phyloP scores from a whole-genome alignment of 2,113 vertebrate genomes.

The Scortum barcoo region DNA sequence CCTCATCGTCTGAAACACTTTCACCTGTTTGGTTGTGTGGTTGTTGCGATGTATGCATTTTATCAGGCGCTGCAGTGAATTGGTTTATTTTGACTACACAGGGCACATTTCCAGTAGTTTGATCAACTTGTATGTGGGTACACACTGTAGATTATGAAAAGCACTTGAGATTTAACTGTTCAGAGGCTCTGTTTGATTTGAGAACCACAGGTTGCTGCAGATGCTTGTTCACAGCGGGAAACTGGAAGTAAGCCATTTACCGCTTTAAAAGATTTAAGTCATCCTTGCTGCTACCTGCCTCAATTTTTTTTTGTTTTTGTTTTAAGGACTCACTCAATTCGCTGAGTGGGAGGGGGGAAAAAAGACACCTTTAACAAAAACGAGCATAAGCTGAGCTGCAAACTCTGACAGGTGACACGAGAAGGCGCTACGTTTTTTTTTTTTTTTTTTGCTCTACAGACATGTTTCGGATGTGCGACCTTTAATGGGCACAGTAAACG shows the following conservation, averaged over 20 bases:
- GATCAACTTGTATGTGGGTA: not conserved
- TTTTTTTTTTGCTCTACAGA: conserved; percentile 39
- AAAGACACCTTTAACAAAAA: conserved; percentile 11
- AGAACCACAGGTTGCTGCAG: conserved; percentile 4
- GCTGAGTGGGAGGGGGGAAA: not conserved
- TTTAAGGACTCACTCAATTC: conserved; percentile 24
- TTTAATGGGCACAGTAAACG: not conserved
- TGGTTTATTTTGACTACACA: not conserved
- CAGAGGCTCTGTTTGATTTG: conserved; percentile 8
- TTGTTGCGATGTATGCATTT: not conserved
- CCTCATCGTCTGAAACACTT: conserved; percentile 1
- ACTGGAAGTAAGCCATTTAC: conserved; percentile 29
- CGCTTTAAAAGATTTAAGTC: conserved; percentile 27
- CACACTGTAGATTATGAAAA: conserved; percentile 4
- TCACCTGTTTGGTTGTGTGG: not conserved
- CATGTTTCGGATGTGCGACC: conserved; percentile 30
- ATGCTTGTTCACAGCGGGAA: conserved; percentile 20
- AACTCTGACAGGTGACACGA: conserved; percentile 29
- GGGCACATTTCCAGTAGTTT: not conserved
- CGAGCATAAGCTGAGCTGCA: conserved; percentile 1
- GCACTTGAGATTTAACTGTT: not conserved
- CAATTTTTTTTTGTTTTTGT: conserved; percentile 9
- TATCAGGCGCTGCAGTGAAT: not conserved
- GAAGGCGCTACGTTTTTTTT: conserved; percentile 45
- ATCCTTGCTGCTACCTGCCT: conserved; percentile 3